A percentile compares a stretch with the other conserved stretches of the same genome.
These are phyloP conservation scores for Empidonax alnorum DNA, from an alignment of 2,113 vertebrate species.

Conservation along the genomic window DNA sequence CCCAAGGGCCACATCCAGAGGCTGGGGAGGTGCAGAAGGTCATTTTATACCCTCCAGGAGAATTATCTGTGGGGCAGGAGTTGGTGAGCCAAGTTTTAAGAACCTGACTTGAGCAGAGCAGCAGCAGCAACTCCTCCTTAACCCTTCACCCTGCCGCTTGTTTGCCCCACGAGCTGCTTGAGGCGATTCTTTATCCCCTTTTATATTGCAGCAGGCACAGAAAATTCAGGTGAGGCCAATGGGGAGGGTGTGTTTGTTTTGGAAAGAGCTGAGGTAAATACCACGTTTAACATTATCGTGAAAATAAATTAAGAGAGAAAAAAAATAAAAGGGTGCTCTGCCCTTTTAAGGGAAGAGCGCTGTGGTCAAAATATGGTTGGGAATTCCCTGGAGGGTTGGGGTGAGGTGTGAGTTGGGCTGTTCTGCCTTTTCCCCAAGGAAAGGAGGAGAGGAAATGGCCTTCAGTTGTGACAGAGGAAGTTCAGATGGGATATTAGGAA, in stretches of 20 bases:
- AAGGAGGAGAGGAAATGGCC: neutral
- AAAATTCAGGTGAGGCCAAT: neutral
- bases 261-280: neutral
- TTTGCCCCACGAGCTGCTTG: neutral
- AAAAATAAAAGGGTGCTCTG: neutral
- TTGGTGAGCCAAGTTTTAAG: neutral
- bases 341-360: neutral
- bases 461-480: neutral
- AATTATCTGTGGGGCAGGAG: neutral
- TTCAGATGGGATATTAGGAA: neutral
- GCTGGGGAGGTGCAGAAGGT: neutral
- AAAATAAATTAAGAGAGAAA: neutral
- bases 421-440: neutral
- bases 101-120: neutral
- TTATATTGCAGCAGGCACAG: neutral
- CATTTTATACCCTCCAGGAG: neutral
- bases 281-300: neutral
- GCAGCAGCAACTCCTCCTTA: neutral
- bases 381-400: neutral
- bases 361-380: neutral
- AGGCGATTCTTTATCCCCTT: neutral
- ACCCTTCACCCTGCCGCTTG: neutral
- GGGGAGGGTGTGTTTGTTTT: conserved; percentile 33
- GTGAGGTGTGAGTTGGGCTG: accelerated
- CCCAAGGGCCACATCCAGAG: neutral